phyloP scores from a whole-genome alignment of 2,113 vertebrate genomes.

The Pristiophorus japonicus region DNA sequence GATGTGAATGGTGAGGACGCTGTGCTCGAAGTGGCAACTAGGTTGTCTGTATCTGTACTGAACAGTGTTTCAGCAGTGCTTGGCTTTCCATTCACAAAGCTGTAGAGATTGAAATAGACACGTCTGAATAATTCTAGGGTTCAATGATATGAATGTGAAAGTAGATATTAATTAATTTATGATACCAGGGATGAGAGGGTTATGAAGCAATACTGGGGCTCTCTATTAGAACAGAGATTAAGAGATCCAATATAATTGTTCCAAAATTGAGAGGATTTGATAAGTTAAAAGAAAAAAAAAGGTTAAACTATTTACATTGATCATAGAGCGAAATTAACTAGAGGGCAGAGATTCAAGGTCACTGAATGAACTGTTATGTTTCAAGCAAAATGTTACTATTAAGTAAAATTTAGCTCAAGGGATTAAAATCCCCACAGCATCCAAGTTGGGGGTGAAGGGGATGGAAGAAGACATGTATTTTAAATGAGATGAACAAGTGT shows the following conservation, averaged over 20 bases:
- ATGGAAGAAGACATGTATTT: neutral
- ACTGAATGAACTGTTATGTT: too few species aligned
- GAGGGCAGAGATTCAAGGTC: neutral
- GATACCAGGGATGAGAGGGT: neutral
- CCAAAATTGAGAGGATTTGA: neutral
- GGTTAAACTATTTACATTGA: neutral
- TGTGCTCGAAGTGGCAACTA: neutral
- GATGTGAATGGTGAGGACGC: slow-evolving; percentile 30
- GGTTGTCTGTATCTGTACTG: neutral
- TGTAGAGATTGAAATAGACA: neutral
- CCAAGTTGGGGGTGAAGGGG: neutral
- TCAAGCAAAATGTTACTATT: neutral
- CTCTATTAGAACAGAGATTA: neutral
- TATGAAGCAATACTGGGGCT: neutral
- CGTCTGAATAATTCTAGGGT: neutral
- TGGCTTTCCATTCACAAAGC: neutral
- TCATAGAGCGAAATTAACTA: neutral
- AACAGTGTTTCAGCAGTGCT: slow-evolving; percentile 7
- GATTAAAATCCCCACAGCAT: neutral
- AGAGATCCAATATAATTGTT: neutral
- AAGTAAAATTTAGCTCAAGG: neutral
- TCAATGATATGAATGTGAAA: neutral
- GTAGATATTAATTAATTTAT: neutral
- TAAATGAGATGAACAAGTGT: neutral
- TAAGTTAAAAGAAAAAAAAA: neutral